Evolutionary conservation across 2,797 vertebrate species (phyloP).

Genomic region (Enteromius paludinosus): DNA sequence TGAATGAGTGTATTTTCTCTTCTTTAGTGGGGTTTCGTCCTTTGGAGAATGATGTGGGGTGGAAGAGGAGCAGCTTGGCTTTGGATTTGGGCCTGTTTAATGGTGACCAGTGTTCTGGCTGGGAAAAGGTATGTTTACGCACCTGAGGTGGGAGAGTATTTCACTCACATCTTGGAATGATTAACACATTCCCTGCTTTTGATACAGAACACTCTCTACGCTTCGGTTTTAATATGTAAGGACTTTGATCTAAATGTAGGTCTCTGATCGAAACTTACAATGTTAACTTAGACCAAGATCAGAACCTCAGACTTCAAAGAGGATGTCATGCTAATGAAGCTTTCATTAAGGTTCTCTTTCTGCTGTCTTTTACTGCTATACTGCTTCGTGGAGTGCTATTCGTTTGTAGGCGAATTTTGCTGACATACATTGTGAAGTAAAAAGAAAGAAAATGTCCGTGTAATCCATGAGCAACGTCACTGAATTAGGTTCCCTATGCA

Average conservation of each 20-base stretch:
- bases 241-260: slow-evolving; percentile 17
- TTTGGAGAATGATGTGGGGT: slow-evolving; percentile 84
- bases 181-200: not conserved
- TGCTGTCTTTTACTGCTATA: not conserved
- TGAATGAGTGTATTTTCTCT: slow-evolving; percentile 50
- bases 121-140: slow-evolving; percentile 88
- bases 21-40: slow-evolving; percentile 80
- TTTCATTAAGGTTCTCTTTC: slow-evolving; percentile 16
- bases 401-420: not conserved
- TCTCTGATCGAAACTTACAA: slow-evolving; percentile 13
- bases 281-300: slow-evolving; percentile 1
- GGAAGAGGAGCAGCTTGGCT: slow-evolving; percentile 80
- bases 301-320: slow-evolving; percentile 11
- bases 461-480: no score
- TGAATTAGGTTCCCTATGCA: not conserved
- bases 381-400: not conserved
- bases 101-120: slow-evolving; percentile 77
- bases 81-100: slow-evolving; percentile 88
- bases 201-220: not conserved
- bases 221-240: not conserved
- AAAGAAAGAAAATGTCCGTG: not conserved
- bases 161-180: not conserved
- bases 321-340: slow-evolving; percentile 22
- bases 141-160: not conserved
- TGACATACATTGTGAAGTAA: not conserved